Evolutionary conservation across 2,113 vertebrate species (phyloP).

Genomic region (Cinclus cinclus): DNA sequence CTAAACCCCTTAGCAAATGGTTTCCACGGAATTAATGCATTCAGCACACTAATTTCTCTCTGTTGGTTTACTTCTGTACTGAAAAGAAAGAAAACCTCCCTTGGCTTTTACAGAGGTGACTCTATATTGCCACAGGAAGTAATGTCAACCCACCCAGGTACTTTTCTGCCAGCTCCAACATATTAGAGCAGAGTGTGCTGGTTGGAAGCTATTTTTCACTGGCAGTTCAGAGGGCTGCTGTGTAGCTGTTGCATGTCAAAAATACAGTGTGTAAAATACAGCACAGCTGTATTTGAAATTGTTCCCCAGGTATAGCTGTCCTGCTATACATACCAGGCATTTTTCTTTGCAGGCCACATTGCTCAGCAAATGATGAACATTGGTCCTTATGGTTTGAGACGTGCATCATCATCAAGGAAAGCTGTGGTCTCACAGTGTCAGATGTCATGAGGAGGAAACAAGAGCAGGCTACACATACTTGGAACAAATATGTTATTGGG

Average conservation of each 20-base stretch:
- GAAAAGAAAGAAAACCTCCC: background rate
- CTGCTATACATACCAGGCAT: accelerated
- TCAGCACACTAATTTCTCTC: constrained; percentile 15
- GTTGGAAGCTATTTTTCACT: background rate
- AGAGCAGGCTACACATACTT: accelerated
- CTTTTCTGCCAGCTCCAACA: background rate
- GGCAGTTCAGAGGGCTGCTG: background rate
- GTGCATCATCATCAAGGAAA: background rate
- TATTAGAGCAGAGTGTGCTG: background rate
- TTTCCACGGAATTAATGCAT: constrained; percentile 30
- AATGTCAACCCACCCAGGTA: background rate
- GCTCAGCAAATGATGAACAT: background rate
- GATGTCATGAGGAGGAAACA: background rate
- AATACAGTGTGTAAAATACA: background rate
- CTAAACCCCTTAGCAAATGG: background rate
- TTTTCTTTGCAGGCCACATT: background rate
- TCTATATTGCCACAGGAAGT: background rate
- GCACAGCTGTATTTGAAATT: background rate
- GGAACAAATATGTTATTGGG: background rate
- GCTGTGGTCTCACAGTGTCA: accelerated
- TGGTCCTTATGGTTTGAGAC: background rate
- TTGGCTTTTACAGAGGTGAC: background rate
- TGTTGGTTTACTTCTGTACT: background rate
- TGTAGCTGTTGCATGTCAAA: background rate
- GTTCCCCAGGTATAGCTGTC: background rate